phyloP scores from a whole-genome alignment of 2,797 vertebrate species.

The Micropoecilia bifurca region DNA sequence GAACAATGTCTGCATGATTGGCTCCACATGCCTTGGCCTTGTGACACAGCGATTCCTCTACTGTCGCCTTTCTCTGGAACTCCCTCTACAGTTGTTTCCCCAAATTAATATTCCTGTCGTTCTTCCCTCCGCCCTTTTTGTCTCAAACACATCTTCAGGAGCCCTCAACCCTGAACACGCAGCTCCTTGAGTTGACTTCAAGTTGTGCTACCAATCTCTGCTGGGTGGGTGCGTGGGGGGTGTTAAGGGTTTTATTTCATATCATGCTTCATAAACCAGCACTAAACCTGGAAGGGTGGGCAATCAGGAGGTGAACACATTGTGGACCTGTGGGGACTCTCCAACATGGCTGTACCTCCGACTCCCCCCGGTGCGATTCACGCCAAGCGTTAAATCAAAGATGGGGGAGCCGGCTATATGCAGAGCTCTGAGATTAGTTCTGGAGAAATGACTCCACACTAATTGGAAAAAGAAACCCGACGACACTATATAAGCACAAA shows the following conservation, averaged over 20 bases:
- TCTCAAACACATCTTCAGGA: slow-evolving; percentile 56
- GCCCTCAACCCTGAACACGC: slow-evolving; percentile 58
- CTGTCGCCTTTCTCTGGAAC: slow-evolving; percentile 22
- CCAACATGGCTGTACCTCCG: slow-evolving; percentile 61
- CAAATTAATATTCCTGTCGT: slow-evolving; percentile 42
- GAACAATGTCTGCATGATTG: not conserved
- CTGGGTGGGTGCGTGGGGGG: slow-evolving; percentile 32
- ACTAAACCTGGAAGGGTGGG: slow-evolving; percentile 73
- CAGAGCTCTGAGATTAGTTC: slow-evolving; percentile 66
- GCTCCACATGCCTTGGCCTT: not conserved
- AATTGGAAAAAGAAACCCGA: slow-evolving; percentile 78
- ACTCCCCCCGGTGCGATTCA: slow-evolving; percentile 50
- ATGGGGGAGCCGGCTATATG: slow-evolving; percentile 59
- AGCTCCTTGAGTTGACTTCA: slow-evolving; percentile 56
- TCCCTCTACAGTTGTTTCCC: slow-evolving; percentile 33
- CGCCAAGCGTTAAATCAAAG: slow-evolving; percentile 76
- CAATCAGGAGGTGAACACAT: slow-evolving; percentile 74
- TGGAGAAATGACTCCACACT: slow-evolving; percentile 71
- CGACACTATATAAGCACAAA: slow-evolving; percentile 64
- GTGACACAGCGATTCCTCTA: slow-evolving; percentile 4
- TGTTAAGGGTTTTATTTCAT: slow-evolving; percentile 76
- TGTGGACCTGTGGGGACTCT: slow-evolving; percentile 59
- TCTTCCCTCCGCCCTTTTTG: slow-evolving; percentile 14
- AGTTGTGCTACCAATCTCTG: slow-evolving; percentile 65
- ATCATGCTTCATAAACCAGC: slow-evolving; percentile 80